These are phyloP conservation scores for Crenichthys baileyi DNA, from an alignment of 2,797 vertebrate species.

Conservation along the genomic window DNA sequence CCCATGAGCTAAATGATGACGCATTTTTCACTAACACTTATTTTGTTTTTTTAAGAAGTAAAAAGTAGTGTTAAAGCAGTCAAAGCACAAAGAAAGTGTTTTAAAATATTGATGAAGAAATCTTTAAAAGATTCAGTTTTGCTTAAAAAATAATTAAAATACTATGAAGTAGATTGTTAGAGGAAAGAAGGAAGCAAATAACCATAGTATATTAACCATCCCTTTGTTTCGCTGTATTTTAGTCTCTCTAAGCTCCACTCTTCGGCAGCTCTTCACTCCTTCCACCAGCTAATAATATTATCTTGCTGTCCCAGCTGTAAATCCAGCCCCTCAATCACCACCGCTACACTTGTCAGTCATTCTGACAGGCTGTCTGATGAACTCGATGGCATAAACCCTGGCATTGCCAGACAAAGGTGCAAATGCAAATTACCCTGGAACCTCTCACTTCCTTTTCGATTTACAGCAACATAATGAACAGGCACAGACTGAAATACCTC, in stretches of 20 bases:
- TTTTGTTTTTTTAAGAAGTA: too few relatives aligned
- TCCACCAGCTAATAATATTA: constrained; percentile 42
- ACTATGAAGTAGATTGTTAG: too few relatives aligned
- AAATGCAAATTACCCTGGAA: constrained; percentile 8
- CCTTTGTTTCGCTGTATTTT: constrained; percentile 6
- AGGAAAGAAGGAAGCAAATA: neutral
- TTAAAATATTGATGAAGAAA: too few relatives aligned
- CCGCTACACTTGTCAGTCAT: constrained; percentile 57
- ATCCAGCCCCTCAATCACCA: constrained; percentile 47
- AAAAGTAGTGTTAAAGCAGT: too few relatives aligned
- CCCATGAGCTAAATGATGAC: too few relatives aligned
- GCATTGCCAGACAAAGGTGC: constrained; percentile 20
- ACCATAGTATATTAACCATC: neutral
- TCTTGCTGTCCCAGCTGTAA: constrained; percentile 45
- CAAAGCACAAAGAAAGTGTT: too few relatives aligned
- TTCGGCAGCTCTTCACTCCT: constrained; percentile 17
- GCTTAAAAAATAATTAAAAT: too few relatives aligned
- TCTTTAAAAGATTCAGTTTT: too few relatives aligned
- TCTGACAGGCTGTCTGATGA: constrained; percentile 58
- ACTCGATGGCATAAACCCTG: constrained; percentile 51
- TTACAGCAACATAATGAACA: neutral
- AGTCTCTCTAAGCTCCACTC: constrained; percentile 3
- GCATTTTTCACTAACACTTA: too few relatives aligned
- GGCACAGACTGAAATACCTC: constrained; percentile 5
- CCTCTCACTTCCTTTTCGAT: constrained; percentile 5